These are phyloP conservation scores for Gisinianus flammeolus DNA, from an alignment of 2,888 invertebrate genomes.

Conservation along the genomic window DNA sequence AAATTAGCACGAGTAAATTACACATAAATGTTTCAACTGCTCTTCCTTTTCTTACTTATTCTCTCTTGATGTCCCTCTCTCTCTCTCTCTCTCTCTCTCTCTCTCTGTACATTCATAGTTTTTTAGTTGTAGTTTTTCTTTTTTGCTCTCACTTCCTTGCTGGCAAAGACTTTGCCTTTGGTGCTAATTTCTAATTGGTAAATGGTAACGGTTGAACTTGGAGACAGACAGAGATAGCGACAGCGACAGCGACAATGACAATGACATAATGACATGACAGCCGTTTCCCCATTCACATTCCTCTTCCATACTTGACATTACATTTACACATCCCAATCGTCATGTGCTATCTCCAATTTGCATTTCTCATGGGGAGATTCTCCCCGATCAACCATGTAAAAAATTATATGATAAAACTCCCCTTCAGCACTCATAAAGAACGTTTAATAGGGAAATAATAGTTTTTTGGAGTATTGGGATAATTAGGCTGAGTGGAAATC, in stretches of 20 bases:
- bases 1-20: slow-evolving; percentile 26
- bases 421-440: too few relatives aligned
- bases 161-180: background rate
- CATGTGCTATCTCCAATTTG: background rate
- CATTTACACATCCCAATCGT: too few relatives aligned
- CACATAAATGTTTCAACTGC: slow-evolving; percentile 14
- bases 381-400: too few relatives aligned
- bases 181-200: slow-evolving; percentile 13
- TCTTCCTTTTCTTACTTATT: background rate
- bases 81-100: slow-evolving; percentile 13
- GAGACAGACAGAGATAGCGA: background rate
- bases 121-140: background rate
- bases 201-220: background rate
- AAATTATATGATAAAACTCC: too few relatives aligned
- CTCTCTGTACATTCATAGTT: too few relatives aligned
- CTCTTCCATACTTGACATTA: too few relatives aligned
- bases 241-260: background rate
- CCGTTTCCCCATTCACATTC: background rate
- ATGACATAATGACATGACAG: background rate
- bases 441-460: too few relatives aligned
- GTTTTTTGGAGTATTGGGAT: too few relatives aligned
- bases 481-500: too few relatives aligned
- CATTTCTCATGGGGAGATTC: too few relatives aligned
- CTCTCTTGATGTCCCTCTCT: background rate
- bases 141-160: background rate